Conservation (phyloP, 1,140 invertebrate genomes). For the Hirudo medicinalis region DNA sequence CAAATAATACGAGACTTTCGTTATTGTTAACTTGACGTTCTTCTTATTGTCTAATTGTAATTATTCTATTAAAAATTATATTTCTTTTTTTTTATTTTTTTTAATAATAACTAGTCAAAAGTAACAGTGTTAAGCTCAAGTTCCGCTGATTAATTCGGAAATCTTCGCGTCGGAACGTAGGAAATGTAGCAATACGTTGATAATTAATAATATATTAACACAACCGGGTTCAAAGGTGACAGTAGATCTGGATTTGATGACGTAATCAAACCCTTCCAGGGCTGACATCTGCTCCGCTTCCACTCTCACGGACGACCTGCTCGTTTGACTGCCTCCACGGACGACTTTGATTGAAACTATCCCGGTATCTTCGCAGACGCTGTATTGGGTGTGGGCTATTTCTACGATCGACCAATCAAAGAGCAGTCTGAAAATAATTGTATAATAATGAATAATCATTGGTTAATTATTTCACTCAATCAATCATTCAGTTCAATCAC, state of each 20-base stretch:
- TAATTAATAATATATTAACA: neutral
- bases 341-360: constrained; percentile 30
- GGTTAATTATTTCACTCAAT: no score
- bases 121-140: no score
- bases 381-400: constrained; percentile 30
- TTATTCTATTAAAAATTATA: no score
- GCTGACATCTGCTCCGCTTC: constrained; percentile 33
- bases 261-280: constrained; percentile 32
- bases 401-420: constrained; percentile 35
- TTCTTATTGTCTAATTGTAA: no score
- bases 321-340: constrained; percentile 29
- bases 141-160: no score
- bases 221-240: constrained; percentile 38
- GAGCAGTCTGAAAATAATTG: constrained; percentile 27
- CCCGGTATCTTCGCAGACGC: constrained; percentile 37
- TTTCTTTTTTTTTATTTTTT: no score
- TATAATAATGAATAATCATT: no score
- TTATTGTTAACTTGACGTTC: no score
- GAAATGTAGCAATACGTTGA: no score
- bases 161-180: no score
- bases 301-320: constrained; percentile 32
- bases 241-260: constrained; percentile 29
- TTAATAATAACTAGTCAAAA: neutral
- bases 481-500: no score
- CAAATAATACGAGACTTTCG: no score